These are phyloP conservation scores for Piaya cayana DNA, from an alignment of 2,113 vertebrate species.

Conservation along the genomic window DNA sequence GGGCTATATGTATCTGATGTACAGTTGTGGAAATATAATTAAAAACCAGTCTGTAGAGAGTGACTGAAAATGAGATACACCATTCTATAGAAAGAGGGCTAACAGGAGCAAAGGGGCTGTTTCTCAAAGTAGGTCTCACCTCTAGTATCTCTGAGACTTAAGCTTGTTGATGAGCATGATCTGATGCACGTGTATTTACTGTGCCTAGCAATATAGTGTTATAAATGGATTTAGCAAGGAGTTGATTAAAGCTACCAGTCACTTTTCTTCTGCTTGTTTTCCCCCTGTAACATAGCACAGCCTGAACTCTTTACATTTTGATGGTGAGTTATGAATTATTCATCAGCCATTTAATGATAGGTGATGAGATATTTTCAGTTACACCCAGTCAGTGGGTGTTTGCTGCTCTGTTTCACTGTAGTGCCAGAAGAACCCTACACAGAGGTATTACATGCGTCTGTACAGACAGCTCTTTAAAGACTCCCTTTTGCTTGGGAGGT, in stretches of 20 bases:
- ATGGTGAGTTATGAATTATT: constrained; percentile 81
- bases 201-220: not conserved
- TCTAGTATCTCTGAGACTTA: not conserved
- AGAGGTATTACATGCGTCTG: constrained; percentile 68
- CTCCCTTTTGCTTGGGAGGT: constrained; percentile 80
- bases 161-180: not conserved
- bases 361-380: constrained; percentile 81
- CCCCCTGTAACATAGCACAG: not conserved
- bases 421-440: constrained; percentile 60
- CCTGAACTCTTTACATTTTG: constrained; percentile 65
- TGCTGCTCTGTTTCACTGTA: constrained; percentile 80
- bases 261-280: constrained; percentile 11
- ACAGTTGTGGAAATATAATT: not conserved
- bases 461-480: constrained; percentile 76
- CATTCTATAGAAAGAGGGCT: not conserved
- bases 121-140: not conserved
- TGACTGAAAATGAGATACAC: not conserved
- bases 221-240: not conserved
- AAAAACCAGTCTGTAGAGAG: not conserved
- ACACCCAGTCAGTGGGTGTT: constrained; percentile 81
- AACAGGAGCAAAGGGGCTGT: not conserved
- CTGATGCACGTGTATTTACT: not conserved
- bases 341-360: constrained; percentile 76
- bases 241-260: constrained; percentile 47
- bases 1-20: not conserved